Evolutionary conservation across 92 coral and sea anemone genomes (phyloP), one percentile per base, ranked within the genome.

Genomic region (Muricea muricata): DNA sequence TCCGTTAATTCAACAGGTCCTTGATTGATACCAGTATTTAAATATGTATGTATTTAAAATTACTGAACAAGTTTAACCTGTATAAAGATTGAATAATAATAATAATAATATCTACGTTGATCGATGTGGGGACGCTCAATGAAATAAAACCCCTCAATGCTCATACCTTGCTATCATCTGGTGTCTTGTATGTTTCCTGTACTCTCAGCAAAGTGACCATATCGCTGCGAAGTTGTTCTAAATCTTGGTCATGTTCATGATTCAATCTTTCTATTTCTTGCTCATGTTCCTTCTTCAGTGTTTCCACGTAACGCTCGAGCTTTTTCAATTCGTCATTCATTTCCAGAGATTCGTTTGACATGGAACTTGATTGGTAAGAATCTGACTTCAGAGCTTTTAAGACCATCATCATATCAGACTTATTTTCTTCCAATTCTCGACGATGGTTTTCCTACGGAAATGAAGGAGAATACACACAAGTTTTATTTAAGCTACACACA

Each of bases 321-420:
- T 79, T 92, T 24, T 93, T 88, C 54, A 93, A 87, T 24, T 97
- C 93, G 25, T 90, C 86, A 25, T 78, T 88, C 77, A 85, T 65
- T 41, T 90, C 91, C 17, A 83, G 83, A 42, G 83, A 74, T 26
- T 58, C 80, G 58, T 47, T 52, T 13, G 95, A 84, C 56, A 85
- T 78, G 4, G 87, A 78, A 30, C 75, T 76, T 75, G 39, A 61
- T 30, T 88, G 91, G 67, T 97, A 97, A 40, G 94, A 91, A 85
- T 97, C 98, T 17, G 99, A 92, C 76, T 92, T 87, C 37, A 97
- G 90, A 15, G 99, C 99, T 56, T 94, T 97, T 80, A 97, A 91
- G 23, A 97, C 99, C 34, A 95, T 97, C 98, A 93, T 93, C 99
- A 97, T 93, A 86, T 97, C 99, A 61, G 90, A 91, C 20, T 97